These are phyloP conservation scores for Agonopterix arenella DNA, from an alignment of 2,888 invertebrate species.

Conservation along the genomic window DNA sequence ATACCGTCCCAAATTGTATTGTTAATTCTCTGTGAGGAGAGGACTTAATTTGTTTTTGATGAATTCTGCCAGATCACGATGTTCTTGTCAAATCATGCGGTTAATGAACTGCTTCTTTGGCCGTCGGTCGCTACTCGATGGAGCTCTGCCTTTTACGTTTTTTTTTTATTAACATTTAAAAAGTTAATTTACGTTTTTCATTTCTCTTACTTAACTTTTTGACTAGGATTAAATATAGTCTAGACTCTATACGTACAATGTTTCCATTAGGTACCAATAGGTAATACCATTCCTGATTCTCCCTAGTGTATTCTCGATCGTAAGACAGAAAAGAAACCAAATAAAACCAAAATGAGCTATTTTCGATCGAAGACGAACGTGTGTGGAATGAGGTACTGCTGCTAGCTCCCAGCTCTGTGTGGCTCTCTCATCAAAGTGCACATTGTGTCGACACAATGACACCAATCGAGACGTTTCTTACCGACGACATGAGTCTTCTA, in stretches of 20 bases:
- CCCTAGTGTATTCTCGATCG: too few relatives aligned
- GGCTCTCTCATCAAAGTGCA: slow-evolving; percentile 45
- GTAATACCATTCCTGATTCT: too few relatives aligned
- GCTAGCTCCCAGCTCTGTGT: background rate
- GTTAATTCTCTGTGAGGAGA: slow-evolving; percentile 33
- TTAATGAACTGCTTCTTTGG: slow-evolving; percentile 53
- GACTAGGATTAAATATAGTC: too few relatives aligned
- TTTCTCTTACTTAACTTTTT: too few relatives aligned
- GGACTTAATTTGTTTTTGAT: slow-evolving; percentile 66
- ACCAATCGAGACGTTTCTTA: slow-evolving; percentile 34
- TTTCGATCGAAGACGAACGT: slow-evolving; percentile 4
- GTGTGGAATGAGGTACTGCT: slow-evolving; percentile 3
- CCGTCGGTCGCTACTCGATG: background rate
- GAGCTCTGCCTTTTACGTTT: background rate
- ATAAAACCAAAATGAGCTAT: background rate
- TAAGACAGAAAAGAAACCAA: background rate
- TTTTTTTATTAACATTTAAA: background rate
- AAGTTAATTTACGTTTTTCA: too few relatives aligned
- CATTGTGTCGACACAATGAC: slow-evolving; percentile 54
- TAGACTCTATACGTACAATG: too few relatives aligned
- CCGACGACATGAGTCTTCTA: background rate
- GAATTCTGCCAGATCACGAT: slow-evolving; percentile 51
- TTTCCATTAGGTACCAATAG: too few relatives aligned
- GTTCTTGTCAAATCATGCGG: slow-evolving; percentile 66
- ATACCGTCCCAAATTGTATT: slow-evolving; percentile 33